These are phyloP conservation scores for Notocelia uddmanniana DNA, from an alignment of 2,888 invertebrate species.

Conservation along the genomic window DNA sequence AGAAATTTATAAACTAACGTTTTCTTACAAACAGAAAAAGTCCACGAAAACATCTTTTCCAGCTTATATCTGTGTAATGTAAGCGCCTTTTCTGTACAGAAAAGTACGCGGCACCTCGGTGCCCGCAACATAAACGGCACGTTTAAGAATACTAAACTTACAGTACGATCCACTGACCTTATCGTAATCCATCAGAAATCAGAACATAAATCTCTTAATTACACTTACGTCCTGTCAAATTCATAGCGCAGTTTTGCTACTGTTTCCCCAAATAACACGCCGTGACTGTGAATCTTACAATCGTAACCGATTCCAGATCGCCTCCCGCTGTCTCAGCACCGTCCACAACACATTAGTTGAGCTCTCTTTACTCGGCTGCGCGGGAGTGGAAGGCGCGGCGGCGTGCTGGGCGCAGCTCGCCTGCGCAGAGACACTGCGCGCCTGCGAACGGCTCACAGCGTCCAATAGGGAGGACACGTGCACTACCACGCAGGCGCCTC, in stretches of 20 bases:
- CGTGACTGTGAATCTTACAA: not conserved
- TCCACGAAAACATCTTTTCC: no score
- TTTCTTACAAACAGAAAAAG: no score
- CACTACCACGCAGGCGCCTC: conserved; percentile 92
- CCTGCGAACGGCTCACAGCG: conserved; percentile 88
- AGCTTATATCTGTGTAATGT: no score
- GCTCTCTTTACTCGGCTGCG: conserved; percentile 92
- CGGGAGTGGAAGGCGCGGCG: conserved; percentile 92
- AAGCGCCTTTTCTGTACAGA: no score
- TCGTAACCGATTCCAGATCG: conserved; percentile 86
- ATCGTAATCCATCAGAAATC: no score
- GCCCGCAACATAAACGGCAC: no score
- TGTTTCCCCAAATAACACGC: not conserved
- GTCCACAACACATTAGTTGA: conserved; percentile 96
- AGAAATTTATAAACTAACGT: not conserved
- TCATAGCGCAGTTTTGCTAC: not conserved
- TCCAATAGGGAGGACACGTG: conserved; percentile 90
- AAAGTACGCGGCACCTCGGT: no score
- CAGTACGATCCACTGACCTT: no score
- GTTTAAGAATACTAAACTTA: no score
- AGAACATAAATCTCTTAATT: no score
- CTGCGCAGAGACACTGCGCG: conserved; percentile 94
- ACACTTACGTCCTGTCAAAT: not conserved
- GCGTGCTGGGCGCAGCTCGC: conserved; percentile 98
- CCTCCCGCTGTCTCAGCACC: conserved; percentile 94